Conservation (phyloP, 2,113 vertebrate species). For the Cromileptes altivelis region DNA sequence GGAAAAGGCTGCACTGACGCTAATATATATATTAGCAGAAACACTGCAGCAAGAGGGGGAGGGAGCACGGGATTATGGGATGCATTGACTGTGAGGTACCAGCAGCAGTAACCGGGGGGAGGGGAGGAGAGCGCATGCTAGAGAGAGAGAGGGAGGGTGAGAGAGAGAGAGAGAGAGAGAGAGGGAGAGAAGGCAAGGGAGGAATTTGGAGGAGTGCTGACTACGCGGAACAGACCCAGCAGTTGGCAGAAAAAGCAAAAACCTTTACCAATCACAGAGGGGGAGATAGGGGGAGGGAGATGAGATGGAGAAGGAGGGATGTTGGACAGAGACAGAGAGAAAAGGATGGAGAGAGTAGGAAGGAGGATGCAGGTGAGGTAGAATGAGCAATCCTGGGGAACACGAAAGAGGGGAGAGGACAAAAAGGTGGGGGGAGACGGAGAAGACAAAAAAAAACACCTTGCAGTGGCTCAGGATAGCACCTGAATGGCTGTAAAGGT, state of each 20-base stretch:
- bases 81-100: constrained; percentile 79
- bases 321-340: not conserved
- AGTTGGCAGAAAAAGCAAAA: constrained; percentile 76
- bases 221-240: constrained; percentile 73
- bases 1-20: constrained; percentile 69
- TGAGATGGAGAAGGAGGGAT: constrained; percentile 16
- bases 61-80: constrained; percentile 77
- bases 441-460: constrained; percentile 35
- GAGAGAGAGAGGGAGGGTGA: not conserved
- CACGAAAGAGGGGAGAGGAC: not conserved
- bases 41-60: constrained; percentile 84
- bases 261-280: constrained; percentile 68
- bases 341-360: not conserved
- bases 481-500: constrained; percentile 53
- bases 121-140: constrained; percentile 23
- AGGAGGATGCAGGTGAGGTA: not conserved
- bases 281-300: constrained; percentile 27
- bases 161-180: constrained; percentile 22
- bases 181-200: constrained; percentile 47
- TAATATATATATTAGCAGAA: constrained; percentile 86
- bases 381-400: not conserved
- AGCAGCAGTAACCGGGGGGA: constrained; percentile 68
- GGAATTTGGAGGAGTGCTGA: constrained; percentile 79
- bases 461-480: constrained; percentile 44
- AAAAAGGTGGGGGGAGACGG: not conserved